Conservation (phyloP, 1,140 invertebrate species). For the Tachypleus tridentatus region DNA sequence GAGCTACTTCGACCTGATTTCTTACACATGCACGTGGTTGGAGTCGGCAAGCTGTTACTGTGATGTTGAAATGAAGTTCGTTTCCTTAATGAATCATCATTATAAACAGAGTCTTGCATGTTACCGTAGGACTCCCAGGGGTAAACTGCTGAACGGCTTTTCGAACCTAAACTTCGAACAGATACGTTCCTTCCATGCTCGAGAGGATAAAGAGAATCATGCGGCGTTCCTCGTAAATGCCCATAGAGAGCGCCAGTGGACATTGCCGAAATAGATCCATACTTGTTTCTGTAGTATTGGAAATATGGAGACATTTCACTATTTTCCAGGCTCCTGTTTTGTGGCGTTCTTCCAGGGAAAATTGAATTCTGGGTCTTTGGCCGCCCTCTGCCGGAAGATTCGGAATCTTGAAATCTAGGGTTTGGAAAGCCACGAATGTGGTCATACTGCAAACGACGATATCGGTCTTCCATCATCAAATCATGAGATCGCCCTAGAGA, state of each 20-base stretch:
- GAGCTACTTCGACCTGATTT: too few species aligned
- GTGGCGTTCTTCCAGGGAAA: neutral
- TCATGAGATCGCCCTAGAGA: slow-evolving; percentile 8
- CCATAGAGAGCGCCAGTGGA: slow-evolving; percentile 10
- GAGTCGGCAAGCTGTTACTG: too few species aligned
- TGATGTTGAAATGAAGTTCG: too few species aligned
- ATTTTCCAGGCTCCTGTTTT: neutral
- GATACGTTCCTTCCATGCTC: slow-evolving; percentile 5
- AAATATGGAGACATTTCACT: neutral
- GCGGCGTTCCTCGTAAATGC: slow-evolving; percentile 11
- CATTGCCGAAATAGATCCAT: slow-evolving; percentile 15
- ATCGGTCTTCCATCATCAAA: slow-evolving; percentile 13
- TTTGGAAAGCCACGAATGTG: neutral
- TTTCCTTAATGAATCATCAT: too few species aligned
- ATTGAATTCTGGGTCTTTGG: neutral
- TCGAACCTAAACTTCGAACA: slow-evolving; percentile 8
- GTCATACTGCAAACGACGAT: slow-evolving; percentile 17
- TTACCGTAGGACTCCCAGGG: slow-evolving; percentile 14
- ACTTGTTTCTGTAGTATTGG: slow-evolving; percentile 14
- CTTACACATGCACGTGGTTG: too few species aligned
- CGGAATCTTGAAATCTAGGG: neutral
- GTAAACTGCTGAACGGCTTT: slow-evolving; percentile 5
- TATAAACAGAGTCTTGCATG: too few species aligned
- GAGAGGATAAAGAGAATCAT: slow-evolving; percentile 8
- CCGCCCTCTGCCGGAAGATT: neutral